Evolutionary conservation across 2,888 invertebrate genomes (phyloP).

Genomic region (Agonopterix arenella): DNA sequence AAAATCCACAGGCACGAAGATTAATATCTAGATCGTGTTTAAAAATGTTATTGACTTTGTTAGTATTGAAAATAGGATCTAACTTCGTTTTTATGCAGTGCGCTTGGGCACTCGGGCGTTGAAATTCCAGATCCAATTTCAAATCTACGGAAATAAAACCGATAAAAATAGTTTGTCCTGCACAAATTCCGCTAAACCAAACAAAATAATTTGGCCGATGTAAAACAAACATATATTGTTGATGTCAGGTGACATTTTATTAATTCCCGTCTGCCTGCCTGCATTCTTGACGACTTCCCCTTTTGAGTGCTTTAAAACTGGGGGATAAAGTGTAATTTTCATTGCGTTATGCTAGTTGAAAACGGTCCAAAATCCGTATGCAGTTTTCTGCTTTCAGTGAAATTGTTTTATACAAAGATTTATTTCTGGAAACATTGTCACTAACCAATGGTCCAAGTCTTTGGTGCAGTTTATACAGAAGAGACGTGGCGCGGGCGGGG

Average conservation of each 20-base stretch:
- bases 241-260: background rate
- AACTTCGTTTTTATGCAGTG: too few relatives aligned
- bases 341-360: conserved; percentile 3
- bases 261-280: background rate
- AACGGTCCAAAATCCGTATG: conserved; percentile 5
- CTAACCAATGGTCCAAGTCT: too few relatives aligned
- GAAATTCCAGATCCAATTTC: background rate
- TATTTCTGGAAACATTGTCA: too few relatives aligned
- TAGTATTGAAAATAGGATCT: too few relatives aligned
- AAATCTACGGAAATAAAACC: background rate
- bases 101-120: too few relatives aligned
- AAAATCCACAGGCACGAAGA: too few relatives aligned
- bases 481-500: too few relatives aligned
- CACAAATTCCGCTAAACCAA: background rate
- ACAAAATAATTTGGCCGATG: background rate
- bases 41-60: too few relatives aligned
- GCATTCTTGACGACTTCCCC: background rate
- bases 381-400: conserved; percentile 1
- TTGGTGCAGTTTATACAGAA: too few relatives aligned
- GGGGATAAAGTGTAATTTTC: too few relatives aligned
- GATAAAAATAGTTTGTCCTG: background rate
- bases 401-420: background rate
- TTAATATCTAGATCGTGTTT: too few relatives aligned
- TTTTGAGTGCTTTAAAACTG: background rate
- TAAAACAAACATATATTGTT: background rate